phyloP scores from a whole-genome alignment of 2,113 vertebrate species.

The Elephas maximus region DNA sequence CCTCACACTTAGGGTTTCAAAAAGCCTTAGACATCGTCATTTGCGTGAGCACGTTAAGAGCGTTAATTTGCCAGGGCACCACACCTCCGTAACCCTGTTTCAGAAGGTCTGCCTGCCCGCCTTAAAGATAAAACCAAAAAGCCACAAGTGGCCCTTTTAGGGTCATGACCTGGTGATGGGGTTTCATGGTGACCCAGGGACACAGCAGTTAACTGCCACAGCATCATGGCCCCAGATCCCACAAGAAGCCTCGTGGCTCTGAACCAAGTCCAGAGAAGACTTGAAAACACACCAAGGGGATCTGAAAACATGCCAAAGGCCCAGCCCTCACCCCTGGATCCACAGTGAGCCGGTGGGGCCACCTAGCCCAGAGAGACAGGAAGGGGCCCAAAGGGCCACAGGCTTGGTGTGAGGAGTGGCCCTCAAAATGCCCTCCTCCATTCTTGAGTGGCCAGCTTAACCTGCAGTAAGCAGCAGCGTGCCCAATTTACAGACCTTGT shows the following conservation, averaged over 20 bases:
- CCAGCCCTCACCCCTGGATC: neutral
- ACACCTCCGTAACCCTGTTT: neutral
- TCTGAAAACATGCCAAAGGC: neutral
- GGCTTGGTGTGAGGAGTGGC: neutral
- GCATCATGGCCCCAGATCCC: neutral
- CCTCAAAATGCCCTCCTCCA: neutral
- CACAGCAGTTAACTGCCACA: neutral
- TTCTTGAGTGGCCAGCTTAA: neutral
- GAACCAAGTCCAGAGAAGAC: neutral
- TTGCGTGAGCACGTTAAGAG: neutral
- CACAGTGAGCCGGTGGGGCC: fast-evolving
- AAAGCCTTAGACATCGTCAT: neutral
- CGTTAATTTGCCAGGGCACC: neutral
- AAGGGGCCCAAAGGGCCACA: neutral
- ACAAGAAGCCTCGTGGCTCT: neutral
- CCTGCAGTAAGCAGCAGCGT: neutral
- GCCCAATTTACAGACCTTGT: neutral
- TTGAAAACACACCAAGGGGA: neutral
- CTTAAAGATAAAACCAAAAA: neutral
- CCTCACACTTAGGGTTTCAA: neutral
- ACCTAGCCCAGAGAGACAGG: too few relatives aligned
- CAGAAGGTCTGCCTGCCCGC: neutral
- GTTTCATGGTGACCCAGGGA: neutral
- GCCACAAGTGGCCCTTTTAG: neutral
- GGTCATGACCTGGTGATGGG: neutral